These are phyloP conservation scores for Anser brachyrhynchus DNA, from an alignment of 2,113 vertebrate genomes.

Conservation along the genomic window DNA sequence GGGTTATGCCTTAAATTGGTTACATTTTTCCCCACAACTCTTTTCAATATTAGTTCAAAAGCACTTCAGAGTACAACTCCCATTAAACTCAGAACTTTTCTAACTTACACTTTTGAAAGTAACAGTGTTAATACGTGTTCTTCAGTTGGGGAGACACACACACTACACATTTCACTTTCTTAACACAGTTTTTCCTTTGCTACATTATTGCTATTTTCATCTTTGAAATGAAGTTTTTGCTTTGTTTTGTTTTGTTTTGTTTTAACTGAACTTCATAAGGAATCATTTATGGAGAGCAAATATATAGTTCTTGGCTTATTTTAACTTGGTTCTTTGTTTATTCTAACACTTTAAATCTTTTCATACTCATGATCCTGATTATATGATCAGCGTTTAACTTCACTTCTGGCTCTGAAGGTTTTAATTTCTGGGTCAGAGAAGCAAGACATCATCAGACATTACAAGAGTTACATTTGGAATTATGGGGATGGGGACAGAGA, in stretches of 20 bases:
- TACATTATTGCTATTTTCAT: neutral
- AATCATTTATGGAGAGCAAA: neutral
- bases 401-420: neutral
- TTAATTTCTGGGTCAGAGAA: neutral
- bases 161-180: neutral
- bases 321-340: neutral
- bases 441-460: neutral
- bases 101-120: neutral
- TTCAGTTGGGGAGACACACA: neutral
- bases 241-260: neutral
- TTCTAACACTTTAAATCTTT: neutral
- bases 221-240: neutral
- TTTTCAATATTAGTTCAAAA: neutral
- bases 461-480: neutral
- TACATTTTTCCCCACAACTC: neutral
- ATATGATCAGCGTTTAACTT: neutral
- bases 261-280: neutral
- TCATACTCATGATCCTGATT: neutral
- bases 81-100: neutral
- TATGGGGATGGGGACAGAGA: neutral
- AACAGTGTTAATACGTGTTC: neutral
- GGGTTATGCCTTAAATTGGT: neutral
- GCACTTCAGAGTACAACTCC: neutral
- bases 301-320: neutral
- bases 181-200: neutral